A percentile compares a stretch with the other conserved stretches of the same genome.
Evolutionary conservation across 2,888 invertebrate genomes (phyloP).

Genomic region (Gisinianus flammeolus): DNA sequence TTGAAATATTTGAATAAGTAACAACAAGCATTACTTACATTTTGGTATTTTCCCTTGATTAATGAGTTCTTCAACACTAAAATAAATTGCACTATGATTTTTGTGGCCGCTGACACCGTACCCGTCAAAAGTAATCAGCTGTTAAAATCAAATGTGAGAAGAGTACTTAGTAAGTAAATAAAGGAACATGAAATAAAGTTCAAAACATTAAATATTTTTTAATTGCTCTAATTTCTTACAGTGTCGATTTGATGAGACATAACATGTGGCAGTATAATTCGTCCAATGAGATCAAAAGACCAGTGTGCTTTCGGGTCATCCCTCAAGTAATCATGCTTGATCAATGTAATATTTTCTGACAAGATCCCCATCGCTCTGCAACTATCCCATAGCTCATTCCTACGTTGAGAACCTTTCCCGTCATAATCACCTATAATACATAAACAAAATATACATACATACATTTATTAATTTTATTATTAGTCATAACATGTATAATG

Average conservation of each 20-base stretch:
- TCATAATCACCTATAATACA: constrained; percentile 70
- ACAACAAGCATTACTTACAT: constrained; percentile 56
- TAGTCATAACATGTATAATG: no score
- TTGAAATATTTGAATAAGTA: constrained; percentile 30
- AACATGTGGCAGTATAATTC: constrained; percentile 70
- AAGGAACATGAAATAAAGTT: no score
- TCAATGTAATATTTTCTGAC: constrained; percentile 73
- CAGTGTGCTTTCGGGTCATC: constrained; percentile 80
- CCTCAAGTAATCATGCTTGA: constrained; percentile 67
- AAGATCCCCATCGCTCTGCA: constrained; percentile 81
- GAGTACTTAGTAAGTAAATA: constrained; percentile 6
- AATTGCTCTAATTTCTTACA: constrained; percentile 60
- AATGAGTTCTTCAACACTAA: constrained; percentile 79
- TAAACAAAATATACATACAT: not conserved
- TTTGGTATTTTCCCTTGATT: constrained; percentile 60
- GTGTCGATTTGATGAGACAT: constrained; percentile 79
- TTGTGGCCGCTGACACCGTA: constrained; percentile 90
- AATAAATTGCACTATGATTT: constrained; percentile 88
- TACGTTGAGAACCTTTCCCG: constrained; percentile 70
- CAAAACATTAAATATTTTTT: no score
- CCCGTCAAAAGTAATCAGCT: constrained; percentile 89
- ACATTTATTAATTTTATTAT: no score
- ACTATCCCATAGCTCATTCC: constrained; percentile 81
- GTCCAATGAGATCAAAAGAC: constrained; percentile 67
- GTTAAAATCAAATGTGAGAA: constrained; percentile 42